Conservation (phyloP, 2,113 vertebrate genomes). For the Mungos mungo region DNA sequence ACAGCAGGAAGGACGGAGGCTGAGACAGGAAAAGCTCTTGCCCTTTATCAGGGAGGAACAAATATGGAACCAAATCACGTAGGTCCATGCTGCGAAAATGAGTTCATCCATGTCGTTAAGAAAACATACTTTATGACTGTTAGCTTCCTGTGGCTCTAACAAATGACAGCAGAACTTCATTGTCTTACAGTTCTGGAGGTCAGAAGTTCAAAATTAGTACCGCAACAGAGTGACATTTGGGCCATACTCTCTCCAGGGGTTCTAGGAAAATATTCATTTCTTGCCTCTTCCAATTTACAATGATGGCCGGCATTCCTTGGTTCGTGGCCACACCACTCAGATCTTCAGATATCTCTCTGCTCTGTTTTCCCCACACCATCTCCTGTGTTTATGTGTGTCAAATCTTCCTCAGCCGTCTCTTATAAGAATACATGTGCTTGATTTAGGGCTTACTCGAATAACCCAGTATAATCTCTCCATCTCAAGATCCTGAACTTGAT, state of each 20-base stretch:
- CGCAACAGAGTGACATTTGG: background rate
- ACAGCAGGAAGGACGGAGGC: background rate
- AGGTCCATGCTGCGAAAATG: background rate
- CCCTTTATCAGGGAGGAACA: background rate
- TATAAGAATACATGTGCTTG: background rate
- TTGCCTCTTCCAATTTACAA: background rate
- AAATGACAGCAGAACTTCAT: background rate
- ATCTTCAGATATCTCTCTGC: background rate
- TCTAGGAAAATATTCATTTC: background rate
- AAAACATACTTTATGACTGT: background rate
- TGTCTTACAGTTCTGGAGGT: background rate
- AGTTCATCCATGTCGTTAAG: background rate
- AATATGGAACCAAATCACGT: background rate
- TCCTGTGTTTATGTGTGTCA: background rate
- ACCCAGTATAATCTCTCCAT: background rate
- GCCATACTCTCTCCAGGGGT: background rate
- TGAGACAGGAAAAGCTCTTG: background rate
- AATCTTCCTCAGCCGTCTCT: background rate
- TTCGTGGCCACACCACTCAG: background rate
- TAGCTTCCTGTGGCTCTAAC: background rate
- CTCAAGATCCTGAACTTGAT: background rate
- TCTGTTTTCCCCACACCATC: background rate
- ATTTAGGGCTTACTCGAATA: background rate
- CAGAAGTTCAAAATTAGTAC: background rate
- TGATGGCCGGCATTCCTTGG: background rate